Percentiles rank a stretch among this genome's conserved stretches.
These are phyloP conservation scores for Taenioides sp. DNA, from an alignment of 2,797 vertebrate species.

Conservation along the genomic window DNA sequence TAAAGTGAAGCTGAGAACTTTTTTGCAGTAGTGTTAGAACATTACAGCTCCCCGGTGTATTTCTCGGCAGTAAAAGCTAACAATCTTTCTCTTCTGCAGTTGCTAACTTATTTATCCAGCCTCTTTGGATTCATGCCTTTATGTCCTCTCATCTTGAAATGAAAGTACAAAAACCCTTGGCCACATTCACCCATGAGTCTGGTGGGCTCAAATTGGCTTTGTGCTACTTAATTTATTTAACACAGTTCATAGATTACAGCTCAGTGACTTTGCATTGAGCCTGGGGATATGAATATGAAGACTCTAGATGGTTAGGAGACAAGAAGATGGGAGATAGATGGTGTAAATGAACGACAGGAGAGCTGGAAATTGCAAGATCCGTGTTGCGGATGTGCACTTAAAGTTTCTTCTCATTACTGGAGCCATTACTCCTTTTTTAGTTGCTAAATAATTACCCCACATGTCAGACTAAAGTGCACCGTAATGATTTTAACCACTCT, in stretches of 20 bases:
- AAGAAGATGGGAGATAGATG: slow-evolving; percentile 8
- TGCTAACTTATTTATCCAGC: slow-evolving; percentile 61
- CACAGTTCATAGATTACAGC: slow-evolving; percentile 60
- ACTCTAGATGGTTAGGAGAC: slow-evolving; percentile 33
- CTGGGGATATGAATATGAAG: slow-evolving; percentile 58
- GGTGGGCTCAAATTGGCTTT: slow-evolving; percentile 45
- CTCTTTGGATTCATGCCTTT: slow-evolving; percentile 40
- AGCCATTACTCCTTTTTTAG: slow-evolving; percentile 10
- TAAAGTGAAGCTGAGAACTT: slow-evolving; percentile 34
- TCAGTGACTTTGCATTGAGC: slow-evolving; percentile 58
- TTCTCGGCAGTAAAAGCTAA: slow-evolving; percentile 19
- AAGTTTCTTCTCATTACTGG: slow-evolving; percentile 2
- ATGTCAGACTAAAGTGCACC: slow-evolving; percentile 21
- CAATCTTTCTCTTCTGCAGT: slow-evolving; percentile 22
- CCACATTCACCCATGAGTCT: slow-evolving; percentile 38
- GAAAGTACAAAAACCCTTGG: slow-evolving; percentile 31
- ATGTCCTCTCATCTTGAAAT: slow-evolving; percentile 18
- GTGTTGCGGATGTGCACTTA: neutral
- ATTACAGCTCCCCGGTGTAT: slow-evolving; percentile 40
- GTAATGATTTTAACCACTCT: slow-evolving; percentile 12
- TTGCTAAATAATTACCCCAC: slow-evolving; percentile 19
- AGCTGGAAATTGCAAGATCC: slow-evolving; percentile 5
- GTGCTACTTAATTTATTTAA: slow-evolving; percentile 63
- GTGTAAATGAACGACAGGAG: slow-evolving; percentile 1
- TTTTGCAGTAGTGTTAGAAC: slow-evolving; percentile 32